A percentile compares a stretch with the other conserved stretches of the same genome.
Evolutionary conservation across 1,140 invertebrate species (phyloP).

Genomic region (Anastatus disparis): DNA sequence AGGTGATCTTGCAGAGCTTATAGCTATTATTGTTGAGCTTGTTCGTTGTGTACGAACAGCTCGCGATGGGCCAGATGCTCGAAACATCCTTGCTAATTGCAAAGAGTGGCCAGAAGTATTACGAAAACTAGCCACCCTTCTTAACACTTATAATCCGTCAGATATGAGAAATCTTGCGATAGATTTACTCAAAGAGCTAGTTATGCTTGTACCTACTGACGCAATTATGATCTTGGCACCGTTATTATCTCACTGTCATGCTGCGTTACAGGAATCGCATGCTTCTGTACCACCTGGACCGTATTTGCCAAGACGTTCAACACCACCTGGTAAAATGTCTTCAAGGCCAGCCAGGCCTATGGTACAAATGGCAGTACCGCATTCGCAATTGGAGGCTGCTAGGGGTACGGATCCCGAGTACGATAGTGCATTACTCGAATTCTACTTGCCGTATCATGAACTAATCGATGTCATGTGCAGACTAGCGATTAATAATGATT

Average conservation of each 20-base stretch:
- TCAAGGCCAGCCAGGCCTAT: constrained; percentile 80
- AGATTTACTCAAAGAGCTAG: constrained; percentile 86
- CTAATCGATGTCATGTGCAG: constrained; percentile 89
- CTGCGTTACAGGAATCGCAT: constrained; percentile 80
- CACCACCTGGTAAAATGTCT: constrained; percentile 70
- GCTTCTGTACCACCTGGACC: constrained; percentile 78
- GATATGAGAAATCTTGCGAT: constrained; percentile 84
- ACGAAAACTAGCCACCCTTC: constrained; percentile 84
- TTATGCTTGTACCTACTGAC: constrained; percentile 84
- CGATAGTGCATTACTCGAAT: constrained; percentile 79
- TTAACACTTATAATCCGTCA: constrained; percentile 91
- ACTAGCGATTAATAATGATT: constrained; percentile 84
- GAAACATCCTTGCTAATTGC: constrained; percentile 71
- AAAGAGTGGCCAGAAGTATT: constrained; percentile 89
- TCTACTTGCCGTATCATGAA: constrained; percentile 85
- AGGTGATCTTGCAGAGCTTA: constrained; percentile 83
- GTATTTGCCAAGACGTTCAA: constrained; percentile 77
- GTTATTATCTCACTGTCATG: constrained; percentile 85
- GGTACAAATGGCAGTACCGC: constrained; percentile 88
- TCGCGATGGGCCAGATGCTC: constrained; percentile 74
- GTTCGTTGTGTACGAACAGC: constrained; percentile 76
- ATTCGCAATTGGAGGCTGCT: constrained; percentile 77
- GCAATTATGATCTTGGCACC: constrained; percentile 85
- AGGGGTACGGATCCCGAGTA: constrained; percentile 82
- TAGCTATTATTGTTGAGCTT: constrained; percentile 80